phyloP scores from a whole-genome alignment of 2,888 invertebrate species.

The Peribatodes rhomboidaria region DNA sequence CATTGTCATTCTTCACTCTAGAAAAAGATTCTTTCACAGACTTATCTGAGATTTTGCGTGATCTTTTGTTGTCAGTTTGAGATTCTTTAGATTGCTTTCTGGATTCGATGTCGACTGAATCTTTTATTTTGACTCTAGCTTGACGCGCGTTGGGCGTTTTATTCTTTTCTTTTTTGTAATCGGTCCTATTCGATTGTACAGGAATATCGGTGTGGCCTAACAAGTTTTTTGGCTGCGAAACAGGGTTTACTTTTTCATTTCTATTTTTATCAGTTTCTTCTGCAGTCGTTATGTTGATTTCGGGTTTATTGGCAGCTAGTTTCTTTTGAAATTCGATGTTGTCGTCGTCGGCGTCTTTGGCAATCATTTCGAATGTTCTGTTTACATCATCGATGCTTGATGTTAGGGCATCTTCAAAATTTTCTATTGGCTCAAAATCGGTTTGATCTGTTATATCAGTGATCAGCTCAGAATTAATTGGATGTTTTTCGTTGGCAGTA shows the following conservation, averaged over 20 bases:
- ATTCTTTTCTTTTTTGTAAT: slow-evolving; percentile 83
- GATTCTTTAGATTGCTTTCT: slow-evolving; percentile 68
- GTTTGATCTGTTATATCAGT: slow-evolving; percentile 39
- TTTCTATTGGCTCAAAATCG: slow-evolving; percentile 74
- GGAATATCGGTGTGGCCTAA: slow-evolving; percentile 83
- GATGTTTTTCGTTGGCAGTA: slow-evolving; percentile 32
- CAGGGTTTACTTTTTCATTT: slow-evolving; percentile 62
- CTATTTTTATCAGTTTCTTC: slow-evolving; percentile 60
- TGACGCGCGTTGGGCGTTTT: slow-evolving; percentile 75
- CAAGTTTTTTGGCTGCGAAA: slow-evolving; percentile 86
- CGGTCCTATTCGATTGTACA: slow-evolving; percentile 83
- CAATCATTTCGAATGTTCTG: slow-evolving; percentile 77
- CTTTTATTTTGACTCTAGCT: slow-evolving; percentile 80
- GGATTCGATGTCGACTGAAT: slow-evolving; percentile 65
- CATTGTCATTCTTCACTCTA: slow-evolving; percentile 82
- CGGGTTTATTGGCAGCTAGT: slow-evolving; percentile 61
- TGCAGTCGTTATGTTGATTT: slow-evolving; percentile 70
- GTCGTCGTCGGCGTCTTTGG: slow-evolving; percentile 60
- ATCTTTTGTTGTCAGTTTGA: slow-evolving; percentile 65
- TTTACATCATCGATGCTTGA: slow-evolving; percentile 78
- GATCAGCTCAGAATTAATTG: slow-evolving; percentile 28
- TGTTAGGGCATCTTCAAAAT: slow-evolving; percentile 80
- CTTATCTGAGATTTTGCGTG: slow-evolving; percentile 56
- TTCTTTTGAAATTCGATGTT: slow-evolving; percentile 39
- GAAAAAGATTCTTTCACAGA: slow-evolving; percentile 60